These are phyloP conservation scores for Pluvianellus socialis DNA, from an alignment of 2,113 vertebrate genomes.

Conservation along the genomic window DNA sequence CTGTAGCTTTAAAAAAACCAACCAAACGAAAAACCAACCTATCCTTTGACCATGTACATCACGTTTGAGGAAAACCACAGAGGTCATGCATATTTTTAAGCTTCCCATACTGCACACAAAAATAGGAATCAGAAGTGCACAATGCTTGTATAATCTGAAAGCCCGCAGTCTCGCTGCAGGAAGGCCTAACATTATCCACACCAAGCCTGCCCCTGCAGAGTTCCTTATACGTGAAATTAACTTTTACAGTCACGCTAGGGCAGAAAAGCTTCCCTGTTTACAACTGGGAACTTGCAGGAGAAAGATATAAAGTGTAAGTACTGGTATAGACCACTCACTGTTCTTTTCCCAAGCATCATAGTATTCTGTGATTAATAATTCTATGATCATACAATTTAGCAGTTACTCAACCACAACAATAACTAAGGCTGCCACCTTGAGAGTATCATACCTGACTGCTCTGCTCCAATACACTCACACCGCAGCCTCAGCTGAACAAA, in stretches of 20 bases:
- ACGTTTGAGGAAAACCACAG: not conserved
- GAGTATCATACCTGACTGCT: not conserved
- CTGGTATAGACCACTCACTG: not conserved
- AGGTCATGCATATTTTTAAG: not conserved
- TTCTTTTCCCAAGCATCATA: not conserved
- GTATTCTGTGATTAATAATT: not conserved
- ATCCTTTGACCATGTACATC: not conserved
- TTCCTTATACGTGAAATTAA: not conserved
- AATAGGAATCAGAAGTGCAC: not conserved
- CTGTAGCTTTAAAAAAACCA: not conserved
- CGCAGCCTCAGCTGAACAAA: not conserved
- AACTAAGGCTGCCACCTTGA: not conserved
- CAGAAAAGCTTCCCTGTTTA: not conserved
- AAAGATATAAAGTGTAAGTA: not conserved
- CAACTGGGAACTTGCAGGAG: not conserved
- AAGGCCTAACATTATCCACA: not conserved
- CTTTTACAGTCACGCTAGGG: accelerated
- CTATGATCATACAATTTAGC: too few species aligned
- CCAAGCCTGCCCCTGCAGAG: accelerated
- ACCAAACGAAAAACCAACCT: not conserved
- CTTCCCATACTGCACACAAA: not conserved
- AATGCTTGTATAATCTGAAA: not conserved
- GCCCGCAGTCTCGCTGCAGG: not conserved
- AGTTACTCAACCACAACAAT: not conserved
- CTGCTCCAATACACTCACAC: not conserved